Conservation (phyloP, 2,888 invertebrate genomes). For the Lithophane ornitopus region DNA sequence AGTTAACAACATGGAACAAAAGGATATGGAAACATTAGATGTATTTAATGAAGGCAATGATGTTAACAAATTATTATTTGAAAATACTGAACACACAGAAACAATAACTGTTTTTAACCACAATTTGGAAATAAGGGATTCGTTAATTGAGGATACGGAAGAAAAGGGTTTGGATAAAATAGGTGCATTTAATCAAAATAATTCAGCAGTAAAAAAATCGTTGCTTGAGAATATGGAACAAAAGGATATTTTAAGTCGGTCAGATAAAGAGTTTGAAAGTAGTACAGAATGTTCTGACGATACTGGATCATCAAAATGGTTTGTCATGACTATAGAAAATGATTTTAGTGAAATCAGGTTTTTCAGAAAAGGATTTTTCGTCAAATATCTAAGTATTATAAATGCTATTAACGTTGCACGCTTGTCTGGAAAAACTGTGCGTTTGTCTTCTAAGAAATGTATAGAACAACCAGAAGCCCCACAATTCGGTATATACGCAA, state of each 20-base stretch:
- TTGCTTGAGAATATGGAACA: slow-evolving; percentile 23
- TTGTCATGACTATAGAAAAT: slow-evolving; percentile 89
- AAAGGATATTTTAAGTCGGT: slow-evolving; percentile 2
- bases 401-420: slow-evolving; percentile 87
- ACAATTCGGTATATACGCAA: slow-evolving; percentile 87
- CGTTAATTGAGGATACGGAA: slow-evolving; percentile 24
- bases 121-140: slow-evolving; percentile 32
- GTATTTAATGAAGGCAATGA: slow-evolving; percentile 8
- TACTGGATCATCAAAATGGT: slow-evolving; percentile 87
- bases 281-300: slow-evolving; percentile 42
- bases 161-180: slow-evolving; percentile 15
- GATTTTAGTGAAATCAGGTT: slow-evolving; percentile 90
- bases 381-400: slow-evolving; percentile 88
- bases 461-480: slow-evolving; percentile 70
- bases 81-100: slow-evolving; percentile 20
- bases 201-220: background rate
- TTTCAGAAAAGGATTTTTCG: slow-evolving; percentile 87
- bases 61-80: slow-evolving; percentile 12
- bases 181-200: slow-evolving; percentile 8
- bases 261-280: background rate
- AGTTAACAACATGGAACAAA: slow-evolving; percentile 19
- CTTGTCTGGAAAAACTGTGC: slow-evolving; percentile 86
- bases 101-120: slow-evolving; percentile 25
- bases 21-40: background rate
- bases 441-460: slow-evolving; percentile 82